Base-by-base conservation (phyloP, 2,888 invertebrate species). In the Caenorhabditis uteleia region DNA sequence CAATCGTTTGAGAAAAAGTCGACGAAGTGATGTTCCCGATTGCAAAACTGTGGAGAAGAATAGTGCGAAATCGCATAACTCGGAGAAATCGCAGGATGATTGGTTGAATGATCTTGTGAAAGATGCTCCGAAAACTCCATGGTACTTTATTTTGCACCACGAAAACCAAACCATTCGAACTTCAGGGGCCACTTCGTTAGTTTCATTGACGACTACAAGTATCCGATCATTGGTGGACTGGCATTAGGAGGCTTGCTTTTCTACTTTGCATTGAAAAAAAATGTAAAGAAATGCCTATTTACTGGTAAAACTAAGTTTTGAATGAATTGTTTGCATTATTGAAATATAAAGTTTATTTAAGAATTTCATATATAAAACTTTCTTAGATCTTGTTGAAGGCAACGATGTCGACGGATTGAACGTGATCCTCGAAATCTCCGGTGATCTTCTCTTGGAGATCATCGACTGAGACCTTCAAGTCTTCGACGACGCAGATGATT, bases 341-440 rank as follows among this genome's bases (percentile, higher is more conserved):
- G n/a, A 31, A 44, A 42, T 42, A 25, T 25, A 8, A 16, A 18
- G n/a, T 8, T 27, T 29, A 27, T 29, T 29, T 26, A 31, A 61
- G 50, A 38, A 55, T 31, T 40, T 34, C 31, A 12, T 29, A 47
- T 3, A 45, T 18, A n/a, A 20, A 31, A 7, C 16, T 20, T 25
- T 14, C 20, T 61, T 77, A 80, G 70, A 80, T 79, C 66, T 80
- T 80, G 73, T 80, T 80, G 78, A 80, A 80, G 49, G 80, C 79
- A 54, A 76, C 77, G 51, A 80, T 77, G 68, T 80, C 80, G 36
- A 78, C 74, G 45, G 77, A 77, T 59, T 80, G 80, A 34, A 79
- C 75, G 64, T 75, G 73, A 45, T 68, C 67, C 42, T 71, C 69
- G 65, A 78, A 77, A 46, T 71, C 78, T 26, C 55, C 64, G 42